Evolutionary conservation across 2,113 vertebrate species (phyloP), one percentile per base, ranked within the genome.

Genomic region (Lophura nycthemera): DNA sequence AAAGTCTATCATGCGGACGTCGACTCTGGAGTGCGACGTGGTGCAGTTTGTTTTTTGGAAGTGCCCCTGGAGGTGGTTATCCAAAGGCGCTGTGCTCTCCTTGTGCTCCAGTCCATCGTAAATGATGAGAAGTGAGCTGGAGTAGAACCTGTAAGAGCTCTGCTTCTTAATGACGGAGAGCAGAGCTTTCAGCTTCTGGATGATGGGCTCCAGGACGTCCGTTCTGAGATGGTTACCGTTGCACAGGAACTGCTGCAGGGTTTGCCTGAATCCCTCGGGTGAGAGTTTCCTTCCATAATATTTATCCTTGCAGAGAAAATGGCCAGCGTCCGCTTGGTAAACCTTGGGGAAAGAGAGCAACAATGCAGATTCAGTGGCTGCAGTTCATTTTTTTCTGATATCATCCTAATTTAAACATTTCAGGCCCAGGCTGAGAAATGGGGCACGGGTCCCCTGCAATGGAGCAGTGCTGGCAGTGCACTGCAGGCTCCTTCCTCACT

Each of bases 1-100:
- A 64, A 98, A 98, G 96, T 98, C 98, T 15, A 98, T 98, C 98
- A 98, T 98, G 22, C 97, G 96, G 75, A 98, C 48, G 22, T 98
- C 98, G 0, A 97, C 97, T 43, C 96, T 96, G 92, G 72, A 32
- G 17, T 73, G 65, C 0, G 80, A 21, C 10, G 30, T 3, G 70
- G 60, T 25, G 75, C 92, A 12, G 5, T 57, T 88, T 17, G 60
- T 19, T 3, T 29, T 86, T 14, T 74, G 91, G 15, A 75, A 79
- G 57, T 61, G 60, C 38, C 83, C 75, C 69, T 60, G 94, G 1
- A 72, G 70, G n/a, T 76, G 92, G 2, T 52, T 91, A 52, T 94
- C 88, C 30, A 75, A 43, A 64, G 92, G 16, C 7, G 61, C 67
- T 1, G 2, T 2, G 21, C 77, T 76, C 67, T 97, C 97, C 11